Percentiles rank a stretch among this genome's conserved stretches.
Evolutionary conservation across 2,113 vertebrate genomes (phyloP).

Genomic region (Mugil cephalus): DNA sequence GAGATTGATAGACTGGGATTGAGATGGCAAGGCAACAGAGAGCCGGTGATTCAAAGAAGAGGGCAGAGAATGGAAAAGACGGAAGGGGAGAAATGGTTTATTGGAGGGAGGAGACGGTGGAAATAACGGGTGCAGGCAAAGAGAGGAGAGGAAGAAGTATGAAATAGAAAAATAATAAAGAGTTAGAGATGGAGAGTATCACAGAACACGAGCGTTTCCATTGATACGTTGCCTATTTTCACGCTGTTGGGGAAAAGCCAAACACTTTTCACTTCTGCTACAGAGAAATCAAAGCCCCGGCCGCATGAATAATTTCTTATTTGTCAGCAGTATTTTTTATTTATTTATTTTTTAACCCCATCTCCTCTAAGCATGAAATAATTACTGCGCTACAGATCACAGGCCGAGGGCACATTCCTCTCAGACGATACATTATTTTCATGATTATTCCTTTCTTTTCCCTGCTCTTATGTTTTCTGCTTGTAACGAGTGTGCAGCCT

Average conservation of each 20-base stretch:
- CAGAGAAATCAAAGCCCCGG: slow-evolving; percentile 4
- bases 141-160: not conserved
- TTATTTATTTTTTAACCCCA: not conserved
- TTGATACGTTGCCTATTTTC: slow-evolving; percentile 4
- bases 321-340: slow-evolving; percentile 26
- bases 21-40: not conserved
- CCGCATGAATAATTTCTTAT: slow-evolving; percentile 50
- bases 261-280: not conserved
- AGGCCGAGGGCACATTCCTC: slow-evolving; percentile 14
- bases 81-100: not conserved
- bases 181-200: not conserved
- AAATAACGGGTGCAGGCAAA: too few species aligned
- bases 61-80: too few species aligned
- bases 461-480: too few species aligned
- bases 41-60: not conserved
- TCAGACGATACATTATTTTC: not conserved
- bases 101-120: not conserved
- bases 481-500: too few species aligned
- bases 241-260: slow-evolving; percentile 26
- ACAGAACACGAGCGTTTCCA: not conserved
- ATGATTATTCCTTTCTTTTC: not conserved
- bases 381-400: slow-evolving; percentile 10
- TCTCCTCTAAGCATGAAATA: slow-evolving; percentile 31
- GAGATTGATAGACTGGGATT: not conserved
- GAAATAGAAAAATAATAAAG: not conserved